Percentiles rank a stretch among this genome's conserved stretches.
These are phyloP conservation scores for Holacanthella duospinosa DNA, from an alignment of 2,888 invertebrate genomes.

Conservation along the genomic window DNA sequence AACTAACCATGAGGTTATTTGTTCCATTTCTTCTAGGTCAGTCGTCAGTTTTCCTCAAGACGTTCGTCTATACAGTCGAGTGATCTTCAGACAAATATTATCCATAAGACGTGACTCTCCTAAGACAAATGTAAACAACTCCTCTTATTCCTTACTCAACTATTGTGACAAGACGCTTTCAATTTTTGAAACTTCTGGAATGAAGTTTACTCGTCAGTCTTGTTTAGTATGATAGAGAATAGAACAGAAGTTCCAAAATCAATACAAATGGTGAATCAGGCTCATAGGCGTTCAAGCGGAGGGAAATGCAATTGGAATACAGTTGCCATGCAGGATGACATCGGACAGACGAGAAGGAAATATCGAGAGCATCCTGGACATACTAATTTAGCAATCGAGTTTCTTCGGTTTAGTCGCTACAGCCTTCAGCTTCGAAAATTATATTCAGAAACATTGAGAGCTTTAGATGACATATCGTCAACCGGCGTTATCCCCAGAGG, in stretches of 20 bases:
- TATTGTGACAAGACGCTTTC: background rate
- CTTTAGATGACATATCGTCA: conserved; percentile 34
- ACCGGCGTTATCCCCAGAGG: conserved; percentile 35
- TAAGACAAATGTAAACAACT: too few species aligned
- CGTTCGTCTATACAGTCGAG: background rate
- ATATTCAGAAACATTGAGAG: conserved; percentile 36
- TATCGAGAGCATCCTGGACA: background rate
- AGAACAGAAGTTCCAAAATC: background rate
- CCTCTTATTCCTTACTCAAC: too few species aligned
- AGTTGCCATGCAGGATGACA: background rate
- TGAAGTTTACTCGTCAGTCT: background rate
- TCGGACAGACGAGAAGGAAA: background rate
- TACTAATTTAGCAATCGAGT: conserved; percentile 19
- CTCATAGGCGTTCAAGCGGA: background rate
- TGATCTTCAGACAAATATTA: too few species aligned
- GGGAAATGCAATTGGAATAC: background rate
- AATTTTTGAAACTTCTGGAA: too few species aligned
- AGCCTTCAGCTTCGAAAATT: conserved; percentile 29
- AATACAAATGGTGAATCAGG: background rate
- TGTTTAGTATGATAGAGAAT: background rate
- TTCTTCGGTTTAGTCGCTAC: conserved; percentile 35
- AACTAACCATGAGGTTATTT: background rate
- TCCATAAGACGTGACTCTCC: too few species aligned
- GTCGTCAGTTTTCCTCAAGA: background rate
- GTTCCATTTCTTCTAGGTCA: background rate